A percentile compares a stretch with the other conserved stretches of the same genome.
phyloP scores from a whole-genome alignment of 2,797 vertebrate genomes.

The Crax fasciolata region DNA sequence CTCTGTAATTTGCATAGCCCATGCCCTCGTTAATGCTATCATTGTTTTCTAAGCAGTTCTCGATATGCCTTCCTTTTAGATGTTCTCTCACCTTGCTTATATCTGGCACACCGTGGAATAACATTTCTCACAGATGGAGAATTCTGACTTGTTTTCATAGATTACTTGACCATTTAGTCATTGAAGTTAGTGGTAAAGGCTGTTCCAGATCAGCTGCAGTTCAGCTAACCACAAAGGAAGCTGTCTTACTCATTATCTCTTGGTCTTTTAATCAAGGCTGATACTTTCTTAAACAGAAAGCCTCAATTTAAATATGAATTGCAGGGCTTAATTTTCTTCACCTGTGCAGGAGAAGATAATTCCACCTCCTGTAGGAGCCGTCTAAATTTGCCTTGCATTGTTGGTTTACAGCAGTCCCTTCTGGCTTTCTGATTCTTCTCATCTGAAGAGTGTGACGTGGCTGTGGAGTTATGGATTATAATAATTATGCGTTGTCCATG shows the following conservation, averaged over 20 bases:
- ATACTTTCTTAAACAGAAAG: background rate
- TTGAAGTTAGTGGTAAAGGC: background rate
- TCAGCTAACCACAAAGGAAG: background rate
- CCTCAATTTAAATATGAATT: background rate
- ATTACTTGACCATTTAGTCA: background rate
- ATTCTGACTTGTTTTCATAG: background rate
- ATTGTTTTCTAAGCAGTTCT: background rate
- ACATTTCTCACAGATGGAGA: background rate
- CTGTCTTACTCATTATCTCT: background rate
- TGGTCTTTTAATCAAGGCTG: background rate
- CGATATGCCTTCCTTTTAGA: background rate
- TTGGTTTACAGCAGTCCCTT: background rate
- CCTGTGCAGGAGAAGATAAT: background rate
- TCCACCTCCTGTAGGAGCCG: background rate
- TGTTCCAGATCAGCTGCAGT: background rate
- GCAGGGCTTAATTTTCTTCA: background rate
- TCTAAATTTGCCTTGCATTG: background rate
- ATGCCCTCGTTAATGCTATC: background rate
- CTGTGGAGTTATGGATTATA: background rate
- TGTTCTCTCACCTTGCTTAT: background rate
- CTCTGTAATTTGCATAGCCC: background rate
- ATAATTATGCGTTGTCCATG: background rate
- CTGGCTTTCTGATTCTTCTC: background rate
- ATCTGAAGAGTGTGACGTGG: background rate
- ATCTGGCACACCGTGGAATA: background rate